A percentile compares a stretch with the other conserved stretches of the same genome.
Evolutionary conservation across 2,888 invertebrate genomes (phyloP).

Genomic region (Cyrtodaria siliqua): DNA sequence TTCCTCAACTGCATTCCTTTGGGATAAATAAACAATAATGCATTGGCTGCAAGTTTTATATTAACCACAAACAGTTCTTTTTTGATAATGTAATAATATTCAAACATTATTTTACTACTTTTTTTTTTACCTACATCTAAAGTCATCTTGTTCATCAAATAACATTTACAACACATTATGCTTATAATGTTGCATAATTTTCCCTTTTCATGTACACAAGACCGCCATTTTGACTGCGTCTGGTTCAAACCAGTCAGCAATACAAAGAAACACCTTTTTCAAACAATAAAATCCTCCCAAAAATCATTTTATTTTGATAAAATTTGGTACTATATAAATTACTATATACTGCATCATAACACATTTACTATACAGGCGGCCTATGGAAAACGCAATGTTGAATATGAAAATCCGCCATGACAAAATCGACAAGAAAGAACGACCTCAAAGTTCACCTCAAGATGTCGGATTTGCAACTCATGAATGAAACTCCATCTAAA

Average conservation of each 20-base stretch:
- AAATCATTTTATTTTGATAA: too few relatives aligned
- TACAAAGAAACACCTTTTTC: conserved; percentile 47
- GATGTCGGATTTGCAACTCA: conserved; percentile 75
- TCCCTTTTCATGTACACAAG: conserved; percentile 26
- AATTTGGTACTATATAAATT: background rate
- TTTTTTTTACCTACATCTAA: too few relatives aligned
- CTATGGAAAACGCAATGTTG: conserved; percentile 47
- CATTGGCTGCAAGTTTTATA: too few relatives aligned
- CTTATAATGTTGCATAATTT: conserved; percentile 63
- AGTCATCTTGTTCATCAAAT: too few relatives aligned
- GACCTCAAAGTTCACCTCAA: conserved; percentile 82
- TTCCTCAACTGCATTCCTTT: too few relatives aligned
- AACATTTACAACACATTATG: too few relatives aligned
- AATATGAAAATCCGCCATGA: conserved; percentile 69
- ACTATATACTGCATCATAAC: conserved; percentile 1
- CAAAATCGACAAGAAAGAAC: conserved; percentile 72
- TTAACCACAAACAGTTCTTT: too few relatives aligned
- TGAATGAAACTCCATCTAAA: conserved; percentile 84
- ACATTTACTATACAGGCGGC: conserved; percentile 9
- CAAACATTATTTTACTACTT: too few relatives aligned
- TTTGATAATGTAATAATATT: too few relatives aligned
- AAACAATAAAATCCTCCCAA: too few relatives aligned
- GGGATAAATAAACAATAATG: too few relatives aligned
- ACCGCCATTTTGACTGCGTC: conserved; percentile 65
- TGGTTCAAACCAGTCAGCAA: conserved; percentile 58